Evolutionary conservation across 1,140 invertebrate species (phyloP), one percentile per base, ranked within the genome.

Genomic region (Sycobia sp.): DNA sequence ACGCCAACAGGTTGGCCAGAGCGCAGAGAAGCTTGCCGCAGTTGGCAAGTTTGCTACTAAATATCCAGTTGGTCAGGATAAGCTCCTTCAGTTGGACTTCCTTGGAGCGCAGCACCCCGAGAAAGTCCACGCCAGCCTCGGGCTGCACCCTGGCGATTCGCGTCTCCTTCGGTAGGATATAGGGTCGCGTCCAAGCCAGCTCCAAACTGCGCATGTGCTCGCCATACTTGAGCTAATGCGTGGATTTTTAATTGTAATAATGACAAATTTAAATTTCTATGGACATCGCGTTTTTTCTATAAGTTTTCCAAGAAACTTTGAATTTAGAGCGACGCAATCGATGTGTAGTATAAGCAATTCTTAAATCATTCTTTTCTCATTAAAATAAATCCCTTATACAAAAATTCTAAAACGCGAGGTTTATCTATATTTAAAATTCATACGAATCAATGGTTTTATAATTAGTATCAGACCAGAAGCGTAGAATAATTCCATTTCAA

Each of bases 51-150:
- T 73, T 79, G 58, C 72, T 73, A 32, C 73, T 73, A 29, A 77
- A 76, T 10, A 76, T 67, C 80, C 80, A 82, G 49, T 82, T 70
- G 5, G 77, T 78, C 25, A 82, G 71, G 32, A 75, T 67, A 34
- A 82, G 66, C 53, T 74, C 70, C 11, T 67, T 72, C 34, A 82
- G 63, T 62, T 80, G 77, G 1, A 80, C 71, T 14, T 78, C 60
- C 47, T 76, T 75, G 2, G 67, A 56, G 2, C 71, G 68, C 0
- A 78, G 56, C 3, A 71, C 54, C 2, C 65, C 56, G 1, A 82
- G 66, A 54, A 79, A 82, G 7, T 78, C 72, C 1, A 72, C 67
- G 0, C 76, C 76, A 2, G 73, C 71, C 47, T 78, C 74, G 0
- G 72, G 71, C 25, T 76, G 74, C 34, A 73, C 61, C 1, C 68